Conservation (phyloP, 2,888 invertebrate genomes). For the Meteorus colon region DNA sequence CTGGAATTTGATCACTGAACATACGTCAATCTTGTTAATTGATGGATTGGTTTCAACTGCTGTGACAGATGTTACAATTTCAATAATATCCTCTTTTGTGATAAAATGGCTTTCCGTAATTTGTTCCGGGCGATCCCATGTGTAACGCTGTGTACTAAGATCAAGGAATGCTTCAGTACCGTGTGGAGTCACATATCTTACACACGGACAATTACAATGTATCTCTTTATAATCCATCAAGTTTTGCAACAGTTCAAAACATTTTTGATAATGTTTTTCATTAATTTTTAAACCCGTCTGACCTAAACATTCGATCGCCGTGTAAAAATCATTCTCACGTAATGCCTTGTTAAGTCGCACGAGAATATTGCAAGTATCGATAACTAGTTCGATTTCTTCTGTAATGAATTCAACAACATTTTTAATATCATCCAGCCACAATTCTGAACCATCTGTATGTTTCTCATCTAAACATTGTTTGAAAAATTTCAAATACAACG, state of each 20-base stretch:
- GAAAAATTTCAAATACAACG: slow-evolving; percentile 76
- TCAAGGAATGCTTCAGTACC: slow-evolving; percentile 64
- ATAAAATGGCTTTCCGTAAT: slow-evolving; percentile 60
- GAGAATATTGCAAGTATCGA: slow-evolving; percentile 64
- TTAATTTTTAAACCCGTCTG: slow-evolving; percentile 56
- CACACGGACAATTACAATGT: slow-evolving; percentile 58
- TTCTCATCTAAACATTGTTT: slow-evolving; percentile 75
- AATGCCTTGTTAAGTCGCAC: slow-evolving; percentile 62
- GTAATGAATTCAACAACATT: slow-evolving; percentile 68
- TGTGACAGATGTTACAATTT: slow-evolving; percentile 17
- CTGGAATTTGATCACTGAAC: slow-evolving; percentile 76
- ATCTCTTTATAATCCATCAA: slow-evolving; percentile 48
- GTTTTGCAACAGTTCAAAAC: slow-evolving; percentile 58
- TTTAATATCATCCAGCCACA: slow-evolving; percentile 78
- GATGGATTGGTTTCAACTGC: slow-evolving; percentile 42
- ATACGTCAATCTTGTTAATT: slow-evolving; percentile 68
- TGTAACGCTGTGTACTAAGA: slow-evolving; percentile 59
- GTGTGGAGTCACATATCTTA: slow-evolving; percentile 59
- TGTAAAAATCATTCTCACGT: slow-evolving; percentile 55
- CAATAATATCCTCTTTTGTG: slow-evolving; percentile 65
- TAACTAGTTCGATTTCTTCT: slow-evolving; percentile 75
- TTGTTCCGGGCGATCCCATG: slow-evolving; percentile 65
- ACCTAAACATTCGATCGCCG: slow-evolving; percentile 60
- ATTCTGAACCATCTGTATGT: slow-evolving; percentile 74
- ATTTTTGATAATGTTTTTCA: slow-evolving; percentile 55